A percentile compares a stretch with the other conserved stretches of the same genome.
These are phyloP conservation scores for Drosophila maculinotata DNA, from an alignment of 2,888 invertebrate genomes.

Conservation along the genomic window DNA sequence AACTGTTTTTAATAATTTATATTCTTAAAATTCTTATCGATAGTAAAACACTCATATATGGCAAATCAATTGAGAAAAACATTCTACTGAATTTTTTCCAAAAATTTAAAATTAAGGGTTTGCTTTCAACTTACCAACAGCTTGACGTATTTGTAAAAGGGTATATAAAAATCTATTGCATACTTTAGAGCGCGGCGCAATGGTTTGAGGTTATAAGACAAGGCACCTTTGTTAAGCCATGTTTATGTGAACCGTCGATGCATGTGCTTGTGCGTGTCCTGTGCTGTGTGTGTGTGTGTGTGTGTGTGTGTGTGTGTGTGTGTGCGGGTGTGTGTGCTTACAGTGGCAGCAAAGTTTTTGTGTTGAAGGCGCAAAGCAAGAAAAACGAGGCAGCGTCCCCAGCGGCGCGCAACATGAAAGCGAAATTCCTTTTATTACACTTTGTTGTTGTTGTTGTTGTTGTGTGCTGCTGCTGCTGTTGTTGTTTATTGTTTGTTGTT, in stretches of 20 bases:
- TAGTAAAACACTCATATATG: too few relatives aligned
- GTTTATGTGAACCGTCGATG: constrained; percentile 18
- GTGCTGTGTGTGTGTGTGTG: background rate
- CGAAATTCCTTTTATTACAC: constrained; percentile 75
- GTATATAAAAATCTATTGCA: constrained; percentile 44
- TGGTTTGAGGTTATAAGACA: constrained; percentile 48
- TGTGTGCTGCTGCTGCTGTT: constrained; percentile 28
- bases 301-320: constrained; percentile 5
- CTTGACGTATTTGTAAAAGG: constrained; percentile 3
- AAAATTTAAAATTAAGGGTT: too few relatives aligned
- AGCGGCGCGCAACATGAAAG: constrained; percentile 71
- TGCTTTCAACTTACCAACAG: background rate
- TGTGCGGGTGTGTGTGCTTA: constrained; percentile 17
- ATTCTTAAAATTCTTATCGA: too few relatives aligned
- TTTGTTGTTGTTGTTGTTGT: constrained; percentile 40
- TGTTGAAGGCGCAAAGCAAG: constrained; percentile 30
- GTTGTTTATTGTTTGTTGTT: constrained; percentile 24
- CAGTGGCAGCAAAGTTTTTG: constrained; percentile 56
- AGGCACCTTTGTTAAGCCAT: constrained; percentile 61
- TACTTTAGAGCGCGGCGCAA: constrained; percentile 25
- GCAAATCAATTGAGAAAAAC: too few relatives aligned
- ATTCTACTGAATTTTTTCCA: too few relatives aligned
- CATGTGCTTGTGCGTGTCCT: constrained; percentile 1
- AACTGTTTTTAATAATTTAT: too few relatives aligned
- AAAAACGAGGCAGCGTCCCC: constrained; percentile 35